phyloP scores from a whole-genome alignment of 1,140 invertebrate genomes.

The Aphidius gifuensis region DNA sequence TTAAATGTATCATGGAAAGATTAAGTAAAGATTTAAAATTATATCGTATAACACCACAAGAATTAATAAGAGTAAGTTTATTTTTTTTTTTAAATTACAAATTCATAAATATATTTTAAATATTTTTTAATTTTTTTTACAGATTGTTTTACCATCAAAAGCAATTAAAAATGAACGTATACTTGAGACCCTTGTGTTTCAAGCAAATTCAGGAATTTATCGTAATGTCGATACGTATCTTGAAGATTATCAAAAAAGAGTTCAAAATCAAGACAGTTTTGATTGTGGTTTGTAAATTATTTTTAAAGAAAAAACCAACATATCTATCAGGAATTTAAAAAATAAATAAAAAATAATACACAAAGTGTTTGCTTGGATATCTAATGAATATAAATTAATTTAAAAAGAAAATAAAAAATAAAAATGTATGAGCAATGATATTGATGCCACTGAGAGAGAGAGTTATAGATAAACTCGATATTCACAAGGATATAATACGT shows the following conservation, averaged over 20 bases:
- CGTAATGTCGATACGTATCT: conserved; percentile 83
- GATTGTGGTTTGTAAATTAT: conserved; percentile 43
- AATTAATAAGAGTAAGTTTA: conserved; percentile 76
- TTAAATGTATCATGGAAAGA: conserved; percentile 88
- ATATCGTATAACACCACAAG: conserved; percentile 87
- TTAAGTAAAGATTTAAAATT: conserved; percentile 84
- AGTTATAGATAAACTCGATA: no score
- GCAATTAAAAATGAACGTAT: conserved; percentile 91
- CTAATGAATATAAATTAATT: no score
- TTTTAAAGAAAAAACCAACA: not conserved
- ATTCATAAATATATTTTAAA: conserved; percentile 8
- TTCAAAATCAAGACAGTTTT: conserved; percentile 75
- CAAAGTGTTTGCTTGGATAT: not conserved
- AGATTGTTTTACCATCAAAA: conserved; percentile 88
- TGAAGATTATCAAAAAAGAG: conserved; percentile 79
- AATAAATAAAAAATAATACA: not conserved
- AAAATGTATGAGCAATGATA: no score
- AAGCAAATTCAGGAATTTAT: conserved; percentile 90
- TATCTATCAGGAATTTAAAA: not conserved
- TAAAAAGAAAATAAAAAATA: no score
- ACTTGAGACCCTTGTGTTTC: conserved; percentile 87
- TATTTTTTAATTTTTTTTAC: conserved; percentile 33
- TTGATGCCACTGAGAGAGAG: no score
- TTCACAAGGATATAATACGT: no score
- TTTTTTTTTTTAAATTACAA: not conserved